Evolutionary conservation across 2,888 invertebrate genomes (phyloP).

Genomic region (Ypsolopha scabrella): DNA sequence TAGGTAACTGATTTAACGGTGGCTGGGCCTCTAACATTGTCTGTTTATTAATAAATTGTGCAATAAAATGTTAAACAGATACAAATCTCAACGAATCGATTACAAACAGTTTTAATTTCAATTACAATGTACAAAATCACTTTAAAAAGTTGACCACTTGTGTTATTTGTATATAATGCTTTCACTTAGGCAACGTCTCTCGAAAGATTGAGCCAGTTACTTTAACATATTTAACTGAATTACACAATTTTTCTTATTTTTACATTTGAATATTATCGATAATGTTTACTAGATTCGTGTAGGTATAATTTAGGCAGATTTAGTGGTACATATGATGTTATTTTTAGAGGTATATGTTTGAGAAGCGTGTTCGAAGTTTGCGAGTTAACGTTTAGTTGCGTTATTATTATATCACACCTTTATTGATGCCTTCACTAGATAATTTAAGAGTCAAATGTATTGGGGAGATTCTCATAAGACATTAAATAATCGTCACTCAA

Average conservation of each 20-base stretch:
- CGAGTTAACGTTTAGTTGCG: conserved; percentile 36
- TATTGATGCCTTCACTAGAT: conserved; percentile 56
- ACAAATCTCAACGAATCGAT: conserved; percentile 10
- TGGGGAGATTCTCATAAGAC: background rate
- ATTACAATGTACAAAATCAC: conserved; percentile 19
- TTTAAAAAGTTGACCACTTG: conserved; percentile 27
- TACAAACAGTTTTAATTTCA: conserved; percentile 5
- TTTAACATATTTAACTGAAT: background rate
- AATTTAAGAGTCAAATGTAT: conserved; percentile 24
- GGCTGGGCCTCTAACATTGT: no score
- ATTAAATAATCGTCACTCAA: background rate
- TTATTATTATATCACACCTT: conserved; percentile 32
- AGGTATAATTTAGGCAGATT: conserved; percentile 55
- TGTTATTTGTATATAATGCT: conserved; percentile 65
- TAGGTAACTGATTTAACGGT: no score
- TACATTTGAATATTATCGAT: conserved; percentile 1
- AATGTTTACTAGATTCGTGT: conserved; percentile 36
- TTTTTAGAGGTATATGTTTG: conserved; percentile 47
- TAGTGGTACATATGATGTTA: conserved; percentile 42
- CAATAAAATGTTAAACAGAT: background rate
- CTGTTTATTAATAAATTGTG: background rate
- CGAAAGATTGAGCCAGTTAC: conserved; percentile 24
- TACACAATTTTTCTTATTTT: background rate
- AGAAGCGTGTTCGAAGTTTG: conserved; percentile 35
- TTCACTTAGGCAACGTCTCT: conserved; percentile 20